A percentile compares a stretch with the other conserved stretches of the same genome.
Evolutionary conservation across 2,113 vertebrate genomes (phyloP).

Genomic region (Reinhardtius hippoglossoides): DNA sequence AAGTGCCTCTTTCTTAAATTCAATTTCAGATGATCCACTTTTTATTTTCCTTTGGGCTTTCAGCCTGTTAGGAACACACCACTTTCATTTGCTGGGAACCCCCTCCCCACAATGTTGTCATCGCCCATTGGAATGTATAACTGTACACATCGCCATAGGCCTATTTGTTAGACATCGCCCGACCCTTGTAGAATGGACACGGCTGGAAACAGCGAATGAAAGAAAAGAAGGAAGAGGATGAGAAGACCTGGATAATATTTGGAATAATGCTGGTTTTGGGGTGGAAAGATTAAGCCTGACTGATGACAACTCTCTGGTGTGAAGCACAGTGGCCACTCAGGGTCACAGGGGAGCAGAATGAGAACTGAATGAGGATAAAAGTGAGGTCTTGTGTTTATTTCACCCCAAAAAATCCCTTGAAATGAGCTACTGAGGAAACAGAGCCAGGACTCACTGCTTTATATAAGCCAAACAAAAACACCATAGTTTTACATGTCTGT

Average conservation of each 20-base stretch:
- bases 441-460: neutral
- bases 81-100: neutral
- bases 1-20: neutral
- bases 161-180: neutral
- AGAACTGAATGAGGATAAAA: conserved; percentile 17
- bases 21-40: neutral
- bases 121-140: too few species aligned
- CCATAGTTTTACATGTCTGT: neutral
- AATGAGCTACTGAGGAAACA: conserved; percentile 13
- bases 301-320: neutral
- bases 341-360: conserved; percentile 2
- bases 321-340: conserved; percentile 10
- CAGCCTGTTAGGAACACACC: too few species aligned
- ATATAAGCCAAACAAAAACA: neutral
- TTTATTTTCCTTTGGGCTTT: neutral
- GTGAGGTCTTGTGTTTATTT: conserved; percentile 9
- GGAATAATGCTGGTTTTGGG: conserved; percentile 1
- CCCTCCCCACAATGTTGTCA: too few species aligned
- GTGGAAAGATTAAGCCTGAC: conserved; percentile 14
- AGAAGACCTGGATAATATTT: conserved; percentile 48
- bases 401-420: conserved; percentile 39
- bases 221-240: conserved; percentile 27
- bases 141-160: neutral
- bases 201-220: neutral
- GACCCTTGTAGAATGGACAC: neutral